A percentile compares a stretch with the other conserved stretches of the same genome.
Conservation (phyloP, 2,797 vertebrate species). For the Pipistrellus kuhlii region DNA sequence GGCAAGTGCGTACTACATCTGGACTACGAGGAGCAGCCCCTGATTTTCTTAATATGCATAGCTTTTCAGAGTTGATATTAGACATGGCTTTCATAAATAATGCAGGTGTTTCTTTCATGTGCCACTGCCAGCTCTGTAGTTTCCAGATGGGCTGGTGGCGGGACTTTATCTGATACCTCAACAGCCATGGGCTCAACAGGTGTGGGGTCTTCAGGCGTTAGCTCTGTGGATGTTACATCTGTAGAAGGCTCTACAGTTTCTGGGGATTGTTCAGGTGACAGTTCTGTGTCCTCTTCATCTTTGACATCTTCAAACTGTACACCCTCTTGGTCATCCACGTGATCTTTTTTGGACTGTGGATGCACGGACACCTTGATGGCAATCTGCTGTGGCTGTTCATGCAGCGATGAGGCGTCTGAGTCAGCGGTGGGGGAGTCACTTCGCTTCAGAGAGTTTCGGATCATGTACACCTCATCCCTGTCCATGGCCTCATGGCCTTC, state of each 20-base stretch:
- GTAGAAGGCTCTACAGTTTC: conserved; percentile 79
- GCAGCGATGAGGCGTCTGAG: conserved; percentile 95
- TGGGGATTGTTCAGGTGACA: conserved; percentile 76
- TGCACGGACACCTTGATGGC: conserved; percentile 98
- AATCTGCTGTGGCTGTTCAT: conserved; percentile 96
- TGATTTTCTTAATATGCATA: conserved; percentile 93
- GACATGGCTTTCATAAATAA: conserved; percentile 98
- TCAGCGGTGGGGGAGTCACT: conserved; percentile 94
- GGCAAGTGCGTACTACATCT: conserved; percentile 87
- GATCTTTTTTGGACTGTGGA: conserved; percentile 88
- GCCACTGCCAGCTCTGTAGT: conserved; percentile 77
- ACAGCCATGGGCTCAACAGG: conserved; percentile 19
- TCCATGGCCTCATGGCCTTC: conserved; percentile 89
- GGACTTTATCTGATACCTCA: conserved; percentile 11
- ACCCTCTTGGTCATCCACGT: conserved; percentile 87
- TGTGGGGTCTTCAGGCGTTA: conserved; percentile 68
- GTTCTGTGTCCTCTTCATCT: conserved; percentile 81
- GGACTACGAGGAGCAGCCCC: conserved; percentile 87
- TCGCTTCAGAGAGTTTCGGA: conserved; percentile 91
- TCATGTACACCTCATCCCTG: conserved; percentile 91
- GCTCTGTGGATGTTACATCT: conserved; percentile 64
- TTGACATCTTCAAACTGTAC: conserved; percentile 83
- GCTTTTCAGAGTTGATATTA: conserved; percentile 88
- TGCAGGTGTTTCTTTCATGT: conserved; percentile 87
- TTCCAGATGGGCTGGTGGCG: conserved; percentile 66